Evolutionary conservation across 2,113 vertebrate genomes (phyloP).

Genomic region (Nothobranchius furzeri): DNA sequence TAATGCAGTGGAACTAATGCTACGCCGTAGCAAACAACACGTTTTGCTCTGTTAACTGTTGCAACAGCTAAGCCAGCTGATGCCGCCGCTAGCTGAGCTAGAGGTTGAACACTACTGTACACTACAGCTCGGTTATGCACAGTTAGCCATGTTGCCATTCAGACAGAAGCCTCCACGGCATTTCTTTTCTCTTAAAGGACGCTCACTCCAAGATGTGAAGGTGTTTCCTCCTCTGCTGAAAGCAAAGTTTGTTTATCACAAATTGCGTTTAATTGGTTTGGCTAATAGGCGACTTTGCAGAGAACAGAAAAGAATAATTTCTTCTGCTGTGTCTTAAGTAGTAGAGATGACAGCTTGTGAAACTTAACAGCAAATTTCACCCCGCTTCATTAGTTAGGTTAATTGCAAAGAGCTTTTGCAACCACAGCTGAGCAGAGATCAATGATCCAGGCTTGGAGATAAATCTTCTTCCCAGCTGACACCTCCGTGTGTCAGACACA

Average conservation of each 20-base stretch:
- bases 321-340: conserved; percentile 37
- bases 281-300: conserved; percentile 32
- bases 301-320: conserved; percentile 14
- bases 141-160: conserved; percentile 34
- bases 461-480: conserved; percentile 23
- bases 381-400: conserved; percentile 56
- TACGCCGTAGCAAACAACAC: conserved; percentile 68
- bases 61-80: conserved; percentile 67
- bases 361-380: conserved; percentile 40
- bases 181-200: neutral
- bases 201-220: neutral
- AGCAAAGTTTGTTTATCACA: conserved; percentile 32
- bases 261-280: conserved; percentile 48
- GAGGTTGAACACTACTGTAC: conserved; percentile 38
- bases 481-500: conserved; percentile 1
- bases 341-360: conserved; percentile 49
- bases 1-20: conserved; percentile 75
- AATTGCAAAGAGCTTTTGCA: conserved; percentile 53
- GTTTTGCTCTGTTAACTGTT: conserved; percentile 71
- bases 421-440: conserved; percentile 36
- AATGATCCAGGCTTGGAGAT: conserved; percentile 32
- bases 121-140: conserved; percentile 38
- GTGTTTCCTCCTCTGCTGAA: conserved; percentile 8
- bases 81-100: conserved; percentile 44
- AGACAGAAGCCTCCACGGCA: neutral